phyloP scores from a whole-genome alignment of 37 sponge, comb jelly and placozoan species.

The Spongilla lacustris region DNA sequence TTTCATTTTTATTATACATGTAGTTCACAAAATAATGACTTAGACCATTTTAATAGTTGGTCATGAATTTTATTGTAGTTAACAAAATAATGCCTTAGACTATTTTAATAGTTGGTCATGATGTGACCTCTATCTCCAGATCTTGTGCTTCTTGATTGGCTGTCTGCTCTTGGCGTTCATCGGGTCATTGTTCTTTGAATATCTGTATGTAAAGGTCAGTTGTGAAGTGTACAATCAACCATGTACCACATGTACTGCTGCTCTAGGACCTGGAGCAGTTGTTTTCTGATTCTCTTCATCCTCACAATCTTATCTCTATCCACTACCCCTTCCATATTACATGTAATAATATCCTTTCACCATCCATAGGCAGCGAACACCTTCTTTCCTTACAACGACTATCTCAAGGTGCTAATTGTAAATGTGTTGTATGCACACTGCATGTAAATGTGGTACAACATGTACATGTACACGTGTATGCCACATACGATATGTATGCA shows the following conservation, averaged over 20 bases:
- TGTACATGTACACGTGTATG: too few species aligned
- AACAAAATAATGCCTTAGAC: not conserved
- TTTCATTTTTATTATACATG: too few species aligned
- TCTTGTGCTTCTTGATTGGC: constrained; percentile 61
- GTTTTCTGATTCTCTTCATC: too few species aligned
- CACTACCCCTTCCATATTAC: not conserved
- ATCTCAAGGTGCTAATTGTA: not conserved
- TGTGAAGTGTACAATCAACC: too few species aligned
- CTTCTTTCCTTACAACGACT: not conserved
- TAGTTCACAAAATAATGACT: not conserved
- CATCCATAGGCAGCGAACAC: not conserved
- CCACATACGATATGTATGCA: too few species aligned
- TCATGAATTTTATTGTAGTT: not conserved
- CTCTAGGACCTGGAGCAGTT: too few species aligned
- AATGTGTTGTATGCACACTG: not conserved
- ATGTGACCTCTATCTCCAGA: constrained; percentile 43
- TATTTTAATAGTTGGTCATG: not conserved
- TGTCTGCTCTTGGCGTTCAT: constrained; percentile 54
- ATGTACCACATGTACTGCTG: too few species aligned
- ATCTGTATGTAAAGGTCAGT: constrained; percentile 72
- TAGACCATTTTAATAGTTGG: too few species aligned
- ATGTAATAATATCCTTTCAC: not conserved
- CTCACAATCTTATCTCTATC: not conserved
- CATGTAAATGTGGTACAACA: too few species aligned
- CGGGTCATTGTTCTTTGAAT: constrained; percentile 79